phyloP scores from a whole-genome alignment of 2,113 vertebrate species.

The Eurystomus gularis region DNA sequence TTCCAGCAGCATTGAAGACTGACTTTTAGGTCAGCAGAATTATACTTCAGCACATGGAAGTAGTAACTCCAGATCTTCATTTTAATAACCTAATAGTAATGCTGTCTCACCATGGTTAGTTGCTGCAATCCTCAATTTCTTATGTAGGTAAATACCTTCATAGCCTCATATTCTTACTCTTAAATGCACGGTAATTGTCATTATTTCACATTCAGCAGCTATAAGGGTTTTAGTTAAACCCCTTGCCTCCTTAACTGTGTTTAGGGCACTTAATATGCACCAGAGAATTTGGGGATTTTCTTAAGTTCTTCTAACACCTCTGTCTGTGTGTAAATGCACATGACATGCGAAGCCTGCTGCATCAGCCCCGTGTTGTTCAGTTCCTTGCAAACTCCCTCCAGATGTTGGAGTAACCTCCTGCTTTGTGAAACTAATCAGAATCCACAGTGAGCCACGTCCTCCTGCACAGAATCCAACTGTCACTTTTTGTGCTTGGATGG shows the following conservation, averaged over 20 bases:
- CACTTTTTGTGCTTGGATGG: slow-evolving; percentile 12
- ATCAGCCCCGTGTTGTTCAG: not conserved
- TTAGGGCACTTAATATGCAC: slow-evolving; percentile 3
- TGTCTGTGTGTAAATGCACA: not conserved
- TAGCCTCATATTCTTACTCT: not conserved
- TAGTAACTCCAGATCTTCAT: not conserved
- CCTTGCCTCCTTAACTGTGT: not conserved
- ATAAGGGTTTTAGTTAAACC: not conserved
- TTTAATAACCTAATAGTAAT: not conserved
- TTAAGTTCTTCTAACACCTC: slow-evolving; percentile 10
- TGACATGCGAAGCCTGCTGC: not conserved
- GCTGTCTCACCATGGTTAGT: not conserved
- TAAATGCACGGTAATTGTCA: not conserved
- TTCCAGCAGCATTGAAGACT: not conserved
- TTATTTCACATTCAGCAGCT: not conserved
- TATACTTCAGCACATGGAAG: not conserved
- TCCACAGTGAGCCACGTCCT: not conserved
- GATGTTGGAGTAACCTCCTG: slow-evolving; percentile 23
- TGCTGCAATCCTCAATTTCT: not conserved
- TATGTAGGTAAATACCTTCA: not conserved
- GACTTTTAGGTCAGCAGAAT: not conserved
- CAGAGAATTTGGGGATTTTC: not conserved
- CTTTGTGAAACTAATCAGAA: slow-evolving; percentile 36
- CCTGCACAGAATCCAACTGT: not conserved
- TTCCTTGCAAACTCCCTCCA: slow-evolving; percentile 5